phyloP scores from a whole-genome alignment of 2,113 vertebrate genomes.

The Tetraodon nigroviridis region DNA sequence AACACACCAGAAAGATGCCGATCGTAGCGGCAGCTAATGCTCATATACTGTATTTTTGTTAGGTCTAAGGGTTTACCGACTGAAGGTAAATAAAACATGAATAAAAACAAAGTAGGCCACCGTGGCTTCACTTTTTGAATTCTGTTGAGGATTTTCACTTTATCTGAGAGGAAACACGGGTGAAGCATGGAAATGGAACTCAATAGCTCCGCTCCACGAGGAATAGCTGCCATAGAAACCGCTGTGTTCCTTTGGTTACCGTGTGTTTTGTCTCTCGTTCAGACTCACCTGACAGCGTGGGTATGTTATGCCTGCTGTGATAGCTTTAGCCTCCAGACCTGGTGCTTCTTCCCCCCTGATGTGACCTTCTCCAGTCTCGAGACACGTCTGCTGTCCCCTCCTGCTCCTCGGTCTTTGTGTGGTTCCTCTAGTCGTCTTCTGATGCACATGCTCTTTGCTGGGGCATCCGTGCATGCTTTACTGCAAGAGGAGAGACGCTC shows the following conservation, averaged over 20 bases:
- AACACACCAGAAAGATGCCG: no score
- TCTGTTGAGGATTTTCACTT: constrained; percentile 45
- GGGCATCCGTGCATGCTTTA: constrained; percentile 35
- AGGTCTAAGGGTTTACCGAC: no score
- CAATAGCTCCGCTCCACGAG: constrained; percentile 55
- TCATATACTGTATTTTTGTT: no score
- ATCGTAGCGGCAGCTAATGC: no score
- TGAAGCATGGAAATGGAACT: constrained; percentile 45
- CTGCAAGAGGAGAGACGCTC: constrained; percentile 14
- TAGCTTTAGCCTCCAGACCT: constrained; percentile 36
- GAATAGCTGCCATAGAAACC: constrained; percentile 67
- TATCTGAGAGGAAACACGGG: constrained; percentile 36
- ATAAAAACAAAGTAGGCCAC: no score
- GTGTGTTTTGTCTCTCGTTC: constrained; percentile 72
- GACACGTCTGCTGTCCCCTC: background rate
- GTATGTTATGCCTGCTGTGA: constrained; percentile 72
- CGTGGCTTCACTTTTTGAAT: background rate
- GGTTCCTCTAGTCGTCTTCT: constrained; percentile 36
- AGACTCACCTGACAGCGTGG: constrained; percentile 73
- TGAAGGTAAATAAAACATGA: no score
- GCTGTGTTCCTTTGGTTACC: constrained; percentile 55
- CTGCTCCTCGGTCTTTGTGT: constrained; percentile 38
- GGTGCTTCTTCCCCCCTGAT: constrained; percentile 33
- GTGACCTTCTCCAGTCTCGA: constrained; percentile 34
- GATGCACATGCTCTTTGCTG: constrained; percentile 11